A percentile compares a stretch with the other conserved stretches of the same genome.
Evolutionary conservation across 2,113 vertebrate species (phyloP).

Genomic region (Mustelus asterias): DNA sequence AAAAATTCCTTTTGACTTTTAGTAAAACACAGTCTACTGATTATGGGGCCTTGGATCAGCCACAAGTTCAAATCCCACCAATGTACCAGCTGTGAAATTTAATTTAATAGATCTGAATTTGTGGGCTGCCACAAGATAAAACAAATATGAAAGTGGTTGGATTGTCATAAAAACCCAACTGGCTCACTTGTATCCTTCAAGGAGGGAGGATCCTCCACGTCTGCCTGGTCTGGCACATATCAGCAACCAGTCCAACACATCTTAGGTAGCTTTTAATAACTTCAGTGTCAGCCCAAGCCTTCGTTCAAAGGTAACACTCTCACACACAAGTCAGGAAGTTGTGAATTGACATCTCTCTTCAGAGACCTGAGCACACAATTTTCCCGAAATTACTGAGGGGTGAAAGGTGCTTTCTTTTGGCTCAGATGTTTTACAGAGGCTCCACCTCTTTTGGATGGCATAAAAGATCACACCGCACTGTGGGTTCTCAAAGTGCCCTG

Average conservation of each 20-base stretch:
- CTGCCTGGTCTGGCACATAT: neutral
- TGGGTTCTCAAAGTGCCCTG: neutral
- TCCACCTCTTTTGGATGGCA: neutral
- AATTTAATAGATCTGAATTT: neutral
- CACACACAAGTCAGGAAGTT: neutral
- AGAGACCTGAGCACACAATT: neutral
- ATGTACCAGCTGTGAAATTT: neutral
- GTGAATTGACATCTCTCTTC: neutral
- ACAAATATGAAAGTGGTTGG: neutral
- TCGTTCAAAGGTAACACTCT: neutral
- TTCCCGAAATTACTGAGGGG: neutral
- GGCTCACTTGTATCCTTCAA: neutral
- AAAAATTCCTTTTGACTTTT: neutral
- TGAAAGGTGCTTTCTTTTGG: neutral
- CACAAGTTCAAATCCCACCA: neutral
- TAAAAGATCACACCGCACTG: neutral
- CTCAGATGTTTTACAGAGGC: neutral
- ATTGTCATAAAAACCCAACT: neutral
- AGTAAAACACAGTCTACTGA: neutral
- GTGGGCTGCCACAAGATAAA: neutral
- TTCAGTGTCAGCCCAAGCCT: neutral
- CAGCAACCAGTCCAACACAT: neutral
- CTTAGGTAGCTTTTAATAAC: neutral
- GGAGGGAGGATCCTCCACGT: neutral
- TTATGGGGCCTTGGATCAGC: neutral